These are phyloP conservation scores for Gobionotothen gibberifrons DNA, from an alignment of 2,797 vertebrate genomes.

Conservation along the genomic window DNA sequence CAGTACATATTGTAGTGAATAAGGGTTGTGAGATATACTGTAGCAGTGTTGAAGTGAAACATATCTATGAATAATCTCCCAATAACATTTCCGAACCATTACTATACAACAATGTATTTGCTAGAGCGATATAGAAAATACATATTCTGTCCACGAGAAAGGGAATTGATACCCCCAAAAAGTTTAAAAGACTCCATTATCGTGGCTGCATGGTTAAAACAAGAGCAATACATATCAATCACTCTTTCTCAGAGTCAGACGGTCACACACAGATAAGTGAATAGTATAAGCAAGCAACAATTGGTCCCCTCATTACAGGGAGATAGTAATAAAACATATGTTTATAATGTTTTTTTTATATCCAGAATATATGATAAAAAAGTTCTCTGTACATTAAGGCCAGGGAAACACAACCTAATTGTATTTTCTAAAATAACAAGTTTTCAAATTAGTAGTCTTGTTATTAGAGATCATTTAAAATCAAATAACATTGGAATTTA, in stretches of 20 bases:
- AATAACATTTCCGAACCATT: constrained; percentile 1
- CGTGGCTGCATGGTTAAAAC: neutral
- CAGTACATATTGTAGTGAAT: neutral
- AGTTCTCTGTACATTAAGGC: neutral
- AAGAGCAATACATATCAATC: neutral
- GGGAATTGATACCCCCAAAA: neutral
- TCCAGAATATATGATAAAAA: no score
- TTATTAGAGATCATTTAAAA: neutral
- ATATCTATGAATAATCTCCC: neutral
- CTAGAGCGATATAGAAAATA: neutral
- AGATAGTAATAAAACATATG: neutral
- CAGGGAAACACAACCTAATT: neutral
- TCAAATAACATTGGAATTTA: neutral
- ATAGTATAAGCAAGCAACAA: neutral
- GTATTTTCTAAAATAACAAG: neutral
- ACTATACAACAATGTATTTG: neutral
- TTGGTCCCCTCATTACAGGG: neutral
- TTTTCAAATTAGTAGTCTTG: neutral
- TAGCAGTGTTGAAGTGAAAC: neutral
- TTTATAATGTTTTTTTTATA: no score
- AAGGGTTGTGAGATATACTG: neutral
- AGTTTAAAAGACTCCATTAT: neutral
- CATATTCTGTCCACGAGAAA: neutral
- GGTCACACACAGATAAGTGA: neutral
- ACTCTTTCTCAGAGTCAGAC: neutral